A percentile compares a stretch with the other conserved stretches of the same genome.
These are phyloP conservation scores for Lepus townsendii DNA, from an alignment of 2,797 vertebrate species.

Conservation along the genomic window DNA sequence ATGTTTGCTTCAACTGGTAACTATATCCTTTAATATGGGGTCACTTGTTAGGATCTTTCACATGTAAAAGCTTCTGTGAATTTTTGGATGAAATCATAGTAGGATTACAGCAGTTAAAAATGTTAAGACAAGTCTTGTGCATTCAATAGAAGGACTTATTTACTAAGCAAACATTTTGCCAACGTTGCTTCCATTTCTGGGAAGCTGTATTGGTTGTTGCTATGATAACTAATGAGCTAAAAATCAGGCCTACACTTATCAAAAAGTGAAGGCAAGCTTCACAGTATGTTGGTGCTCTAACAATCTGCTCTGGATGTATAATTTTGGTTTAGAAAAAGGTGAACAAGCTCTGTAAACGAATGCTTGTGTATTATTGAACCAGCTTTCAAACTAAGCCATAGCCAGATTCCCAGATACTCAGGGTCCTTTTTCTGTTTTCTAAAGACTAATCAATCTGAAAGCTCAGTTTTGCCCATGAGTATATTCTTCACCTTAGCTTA, in stretches of 20 bases:
- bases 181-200: neutral
- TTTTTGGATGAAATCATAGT: neutral
- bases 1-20: neutral
- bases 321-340: constrained; percentile 10
- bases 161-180: constrained; percentile 26
- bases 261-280: neutral
- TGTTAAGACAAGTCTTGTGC: neutral
- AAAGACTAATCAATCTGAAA: neutral
- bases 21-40: neutral
- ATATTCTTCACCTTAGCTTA: neutral
- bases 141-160: constrained; percentile 22
- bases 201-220: neutral
- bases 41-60: neutral
- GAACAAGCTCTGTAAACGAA: neutral
- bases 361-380: neutral
- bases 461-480: neutral
- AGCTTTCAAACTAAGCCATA: neutral
- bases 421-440: neutral
- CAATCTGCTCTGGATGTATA: neutral
- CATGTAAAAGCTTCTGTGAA: neutral
- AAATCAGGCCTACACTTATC: constrained; percentile 6
- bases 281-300: neutral
- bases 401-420: neutral
- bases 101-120: constrained; percentile 30
- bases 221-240: neutral